These are phyloP conservation scores for Heloderma charlesbogerti DNA, from an alignment of 2,113 vertebrate genomes.

Conservation along the genomic window DNA sequence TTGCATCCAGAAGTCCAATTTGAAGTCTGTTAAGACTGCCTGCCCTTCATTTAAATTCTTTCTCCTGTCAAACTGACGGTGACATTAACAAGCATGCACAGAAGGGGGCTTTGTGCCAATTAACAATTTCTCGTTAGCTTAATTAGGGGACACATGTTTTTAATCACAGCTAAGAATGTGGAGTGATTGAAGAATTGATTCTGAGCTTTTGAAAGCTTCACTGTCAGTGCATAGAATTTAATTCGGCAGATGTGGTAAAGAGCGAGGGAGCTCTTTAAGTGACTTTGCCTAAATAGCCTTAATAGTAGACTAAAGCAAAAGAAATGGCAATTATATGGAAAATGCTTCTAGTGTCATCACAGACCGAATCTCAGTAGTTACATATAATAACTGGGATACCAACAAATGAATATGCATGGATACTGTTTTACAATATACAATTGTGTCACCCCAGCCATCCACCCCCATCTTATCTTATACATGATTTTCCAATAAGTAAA, in stretches of 20 bases:
- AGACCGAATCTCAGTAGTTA: background rate
- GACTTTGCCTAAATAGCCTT: conserved; percentile 46
- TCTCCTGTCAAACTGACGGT: conserved; percentile 75
- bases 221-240: conserved; percentile 71
- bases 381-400: background rate
- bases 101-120: conserved; percentile 79
- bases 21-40: conserved; percentile 42
- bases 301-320: conserved; percentile 31
- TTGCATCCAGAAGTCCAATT: conserved; percentile 7
- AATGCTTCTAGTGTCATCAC: background rate
- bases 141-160: conserved; percentile 90
- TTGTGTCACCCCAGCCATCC: background rate
- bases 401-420: background rate
- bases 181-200: conserved; percentile 82
- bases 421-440: background rate
- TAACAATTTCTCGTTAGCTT: conserved; percentile 86
- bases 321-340: background rate
- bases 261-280: conserved; percentile 37
- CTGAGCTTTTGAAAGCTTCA: conserved; percentile 64
- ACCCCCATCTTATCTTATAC: background rate
- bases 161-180: conserved; percentile 82
- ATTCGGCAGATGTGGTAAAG: conserved; percentile 73
- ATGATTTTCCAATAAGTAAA: conserved; percentile 4
- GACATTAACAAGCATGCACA: conserved; percentile 81
- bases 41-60: conserved; percentile 75